Evolutionary conservation across 2,888 invertebrate species (phyloP).

Genomic region (Gymnosoma rotundatum): DNA sequence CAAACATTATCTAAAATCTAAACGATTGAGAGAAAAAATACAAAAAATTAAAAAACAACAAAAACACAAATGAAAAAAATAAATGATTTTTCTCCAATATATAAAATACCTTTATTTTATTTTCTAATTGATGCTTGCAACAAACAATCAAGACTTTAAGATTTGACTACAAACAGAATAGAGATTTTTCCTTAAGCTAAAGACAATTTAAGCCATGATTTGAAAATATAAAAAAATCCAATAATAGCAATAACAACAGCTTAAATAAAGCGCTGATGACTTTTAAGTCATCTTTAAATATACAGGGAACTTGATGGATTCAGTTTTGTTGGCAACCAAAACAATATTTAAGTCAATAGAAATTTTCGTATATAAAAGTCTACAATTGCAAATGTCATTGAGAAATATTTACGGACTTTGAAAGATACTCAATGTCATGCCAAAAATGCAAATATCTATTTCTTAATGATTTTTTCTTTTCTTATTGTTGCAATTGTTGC

Average conservation of each 20-base stretch:
- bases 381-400: conserved; percentile 68
- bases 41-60: conserved; percentile 1
- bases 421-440: conserved; percentile 68
- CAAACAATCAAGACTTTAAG: conserved; percentile 66
- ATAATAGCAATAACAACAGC: conserved; percentile 6
- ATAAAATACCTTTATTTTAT: conserved; percentile 51
- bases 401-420: conserved; percentile 63
- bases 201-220: conserved; percentile 14
- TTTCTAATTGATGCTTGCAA: conserved; percentile 71
- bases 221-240: not conserved
- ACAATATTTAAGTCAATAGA: conserved; percentile 41
- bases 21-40: conserved; percentile 54
- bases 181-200: conserved; percentile 7
- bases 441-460: conserved; percentile 61
- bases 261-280: conserved; percentile 67
- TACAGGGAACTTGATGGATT: conserved; percentile 61
- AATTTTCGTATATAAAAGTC: conserved; percentile 13
- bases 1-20: conserved; percentile 68
- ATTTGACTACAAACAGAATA: conserved; percentile 22
- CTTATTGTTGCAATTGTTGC: not conserved
- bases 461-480: conserved; percentile 1
- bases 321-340: conserved; percentile 46
- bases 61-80: not conserved
- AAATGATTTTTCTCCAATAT: conserved; percentile 26
- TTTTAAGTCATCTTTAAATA: conserved; percentile 63